Conservation (phyloP, 1,140 invertebrate genomes). For the Goniozus legneri region DNA sequence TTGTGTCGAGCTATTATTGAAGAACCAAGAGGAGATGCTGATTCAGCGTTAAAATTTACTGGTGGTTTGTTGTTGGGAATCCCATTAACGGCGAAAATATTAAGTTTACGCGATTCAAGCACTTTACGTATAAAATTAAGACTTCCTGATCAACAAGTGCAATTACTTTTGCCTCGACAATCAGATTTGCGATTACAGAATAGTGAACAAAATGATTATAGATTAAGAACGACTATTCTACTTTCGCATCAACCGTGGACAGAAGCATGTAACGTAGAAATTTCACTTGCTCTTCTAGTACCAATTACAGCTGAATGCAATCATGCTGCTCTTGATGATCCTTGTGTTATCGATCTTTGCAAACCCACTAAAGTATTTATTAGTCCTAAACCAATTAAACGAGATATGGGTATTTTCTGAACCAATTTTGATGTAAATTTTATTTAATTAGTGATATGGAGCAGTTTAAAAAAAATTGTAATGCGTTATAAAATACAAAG, state of each 20-base stretch:
- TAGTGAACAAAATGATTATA: constrained; percentile 59
- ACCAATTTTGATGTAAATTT: constrained; percentile 10
- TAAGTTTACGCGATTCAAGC: constrained; percentile 70
- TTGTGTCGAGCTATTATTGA: constrained; percentile 74
- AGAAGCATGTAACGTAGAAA: constrained; percentile 84
- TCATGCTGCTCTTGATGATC: constrained; percentile 57
- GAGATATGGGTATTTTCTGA: constrained; percentile 56
- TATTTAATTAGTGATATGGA: too few relatives aligned
- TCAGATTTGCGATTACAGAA: constrained; percentile 63
- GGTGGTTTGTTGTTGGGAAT: constrained; percentile 86
- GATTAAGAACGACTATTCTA: constrained; percentile 79
- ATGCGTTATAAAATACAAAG: too few relatives aligned
- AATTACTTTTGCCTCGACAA: constrained; percentile 73
- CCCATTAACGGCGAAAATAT: constrained; percentile 79
- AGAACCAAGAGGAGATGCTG: constrained; percentile 78
- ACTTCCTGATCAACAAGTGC: constrained; percentile 87
- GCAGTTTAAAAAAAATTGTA: background rate
- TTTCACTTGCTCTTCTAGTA: constrained; percentile 77
- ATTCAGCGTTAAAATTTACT: constrained; percentile 88
- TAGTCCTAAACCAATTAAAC: constrained; percentile 81
- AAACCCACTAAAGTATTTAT: constrained; percentile 88
- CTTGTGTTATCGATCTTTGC: constrained; percentile 76
- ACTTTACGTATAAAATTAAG: constrained; percentile 79
- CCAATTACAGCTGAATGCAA: constrained; percentile 59
- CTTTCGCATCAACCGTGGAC: constrained; percentile 89